Base-by-base conservation (phyloP, 2,888 invertebrate species). In the Bombyx huttoni region DNA sequence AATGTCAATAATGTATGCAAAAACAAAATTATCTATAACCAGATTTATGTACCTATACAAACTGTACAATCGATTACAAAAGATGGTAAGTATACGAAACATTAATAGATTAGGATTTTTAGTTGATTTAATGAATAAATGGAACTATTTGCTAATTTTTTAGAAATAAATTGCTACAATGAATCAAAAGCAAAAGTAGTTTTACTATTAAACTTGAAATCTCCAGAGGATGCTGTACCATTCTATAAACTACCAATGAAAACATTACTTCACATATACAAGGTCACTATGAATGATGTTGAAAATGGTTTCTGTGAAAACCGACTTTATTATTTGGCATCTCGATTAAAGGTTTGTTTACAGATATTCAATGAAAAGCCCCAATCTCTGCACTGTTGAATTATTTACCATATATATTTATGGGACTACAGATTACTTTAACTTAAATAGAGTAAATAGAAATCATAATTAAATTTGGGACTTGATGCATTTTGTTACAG, bases 261-360 rank as follows among this genome's bases (percentile, higher is more conserved):
- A 57, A 74, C 74, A 50, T 71, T 89, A 55, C 34, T 72, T 10
- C 71, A 73, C 57, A 70, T 89, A 53, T 70, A 68, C 51, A 76
- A 72, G 63, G 65, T 65, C 24, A 83, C 79, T 40, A 65, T 75
- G 64, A 68, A 73, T 50, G 91, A 91, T 70, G 60, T 72, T 8
- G 61, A 60, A 3, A 61, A 72, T 50, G 73, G 89, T 1, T 79
- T 75, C 54, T 82, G 83, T 56, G 67, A 70, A 52, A 91, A 91
- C 68, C 88, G 91, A 51, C 71, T 91, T n/a, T 91, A 91, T 62
- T 91, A 87, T 62, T 78, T 91, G 54, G 81, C 91, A 53, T 74
- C 88, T 33, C 70, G 72, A 48, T 67, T 91, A 13, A 70, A 89
- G 62, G 84, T 90, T 67, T 57, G 58, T 56, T 13, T 34, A 46